Percentiles rank a stretch among this genome's conserved stretches.
phyloP scores from a whole-genome alignment of 2,888 invertebrate species.

The Andrena bucephala region DNA sequence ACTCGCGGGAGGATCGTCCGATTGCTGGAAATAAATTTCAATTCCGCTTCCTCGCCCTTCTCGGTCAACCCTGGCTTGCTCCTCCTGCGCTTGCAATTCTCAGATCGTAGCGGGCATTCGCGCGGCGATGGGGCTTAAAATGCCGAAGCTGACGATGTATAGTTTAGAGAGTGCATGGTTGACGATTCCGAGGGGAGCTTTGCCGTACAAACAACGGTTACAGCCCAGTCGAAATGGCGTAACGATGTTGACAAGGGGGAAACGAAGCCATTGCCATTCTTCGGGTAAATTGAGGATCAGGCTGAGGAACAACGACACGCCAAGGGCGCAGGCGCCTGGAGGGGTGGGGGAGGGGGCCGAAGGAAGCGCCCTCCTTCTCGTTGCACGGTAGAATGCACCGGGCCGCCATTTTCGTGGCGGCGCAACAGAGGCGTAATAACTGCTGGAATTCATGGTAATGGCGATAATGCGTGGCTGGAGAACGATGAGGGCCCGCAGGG shows the following conservation, averaged over 20 bases:
- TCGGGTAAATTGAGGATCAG: conserved; percentile 53
- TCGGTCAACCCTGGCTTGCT: neutral
- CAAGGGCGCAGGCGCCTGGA: conserved; percentile 44
- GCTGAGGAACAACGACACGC: conserved; percentile 36
- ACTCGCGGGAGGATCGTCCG: conserved; percentile 30
- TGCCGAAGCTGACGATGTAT: too few species aligned
- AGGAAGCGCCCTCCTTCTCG: conserved; percentile 40
- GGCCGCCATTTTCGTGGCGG: conserved; percentile 76
- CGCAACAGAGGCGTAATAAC: conserved; percentile 78
- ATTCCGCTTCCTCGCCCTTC: conserved; percentile 20
- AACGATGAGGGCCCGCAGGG: conserved; percentile 63
- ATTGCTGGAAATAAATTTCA: conserved; percentile 39
- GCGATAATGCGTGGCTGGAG: conserved; percentile 71
- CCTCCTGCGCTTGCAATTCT: neutral
- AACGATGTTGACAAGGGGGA: neutral
- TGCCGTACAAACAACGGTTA: too few species aligned
- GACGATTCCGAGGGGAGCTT: too few species aligned
- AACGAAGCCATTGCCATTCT: conserved; percentile 29
- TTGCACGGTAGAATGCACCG: conserved; percentile 72
- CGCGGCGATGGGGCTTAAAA: too few species aligned
- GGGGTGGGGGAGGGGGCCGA: conserved; percentile 24
- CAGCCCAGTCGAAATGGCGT: too few species aligned
- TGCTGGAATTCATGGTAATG: conserved; percentile 77
- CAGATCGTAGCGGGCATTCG: neutral
- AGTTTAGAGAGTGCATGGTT: too few species aligned